These are phyloP conservation scores for Macrochelys suwanniensis DNA, from an alignment of 2,797 vertebrate species.

Conservation along the genomic window DNA sequence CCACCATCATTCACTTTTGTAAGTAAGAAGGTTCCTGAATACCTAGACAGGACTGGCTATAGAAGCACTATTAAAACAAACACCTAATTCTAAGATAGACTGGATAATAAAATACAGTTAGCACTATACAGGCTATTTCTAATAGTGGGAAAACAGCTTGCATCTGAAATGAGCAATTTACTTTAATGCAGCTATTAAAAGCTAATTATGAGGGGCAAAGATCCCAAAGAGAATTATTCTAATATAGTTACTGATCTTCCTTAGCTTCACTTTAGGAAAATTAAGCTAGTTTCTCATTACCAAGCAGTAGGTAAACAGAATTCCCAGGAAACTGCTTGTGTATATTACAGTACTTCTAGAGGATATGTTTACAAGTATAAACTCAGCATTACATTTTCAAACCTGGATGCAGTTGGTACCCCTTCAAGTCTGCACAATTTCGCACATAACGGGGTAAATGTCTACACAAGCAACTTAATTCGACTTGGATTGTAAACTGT, in stretches of 20 bases:
- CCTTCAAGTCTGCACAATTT: not conserved
- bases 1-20: not conserved
- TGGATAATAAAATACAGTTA: too few relatives aligned
- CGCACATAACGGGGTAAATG: not conserved
- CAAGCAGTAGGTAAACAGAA: not conserved
- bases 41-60: not conserved
- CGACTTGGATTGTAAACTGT: too few relatives aligned
- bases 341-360: not conserved
- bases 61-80: not conserved
- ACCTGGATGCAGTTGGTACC: not conserved
- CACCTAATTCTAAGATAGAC: too few relatives aligned
- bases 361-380: not conserved
- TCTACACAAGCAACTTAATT: too few relatives aligned
- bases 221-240: not conserved
- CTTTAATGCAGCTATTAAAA: too few relatives aligned
- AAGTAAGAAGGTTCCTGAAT: not conserved
- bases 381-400: not conserved
- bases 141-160: too few relatives aligned
- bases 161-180: too few relatives aligned
- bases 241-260: not conserved
- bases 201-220: not conserved
- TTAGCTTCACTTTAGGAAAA: not conserved
- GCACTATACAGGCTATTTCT: too few relatives aligned
- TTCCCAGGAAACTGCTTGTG: not conserved
- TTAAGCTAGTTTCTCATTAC: not conserved